Percentiles rank a stretch among this genome's conserved stretches.
Evolutionary conservation across 2,888 invertebrate genomes (phyloP).

Genomic region (Creontiades dilutus): DNA sequence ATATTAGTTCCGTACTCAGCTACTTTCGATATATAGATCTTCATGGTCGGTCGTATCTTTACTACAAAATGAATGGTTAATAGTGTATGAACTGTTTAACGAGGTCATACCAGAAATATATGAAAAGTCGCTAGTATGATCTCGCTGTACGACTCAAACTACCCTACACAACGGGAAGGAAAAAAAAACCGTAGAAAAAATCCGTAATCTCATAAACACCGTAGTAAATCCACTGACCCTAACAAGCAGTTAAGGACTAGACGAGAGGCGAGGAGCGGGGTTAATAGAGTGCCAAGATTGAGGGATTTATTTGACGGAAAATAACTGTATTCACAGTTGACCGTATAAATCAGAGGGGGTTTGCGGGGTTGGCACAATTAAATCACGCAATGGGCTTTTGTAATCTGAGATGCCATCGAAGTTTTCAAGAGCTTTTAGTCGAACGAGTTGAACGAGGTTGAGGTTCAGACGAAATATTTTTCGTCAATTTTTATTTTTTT

Average conservation of each 20-base stretch:
- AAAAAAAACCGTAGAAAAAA: neutral
- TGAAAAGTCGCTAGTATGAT: no score
- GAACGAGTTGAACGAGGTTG: neutral
- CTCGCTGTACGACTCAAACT: no score
- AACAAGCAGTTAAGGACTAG: neutral
- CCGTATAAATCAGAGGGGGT: slow-evolving; percentile 52
- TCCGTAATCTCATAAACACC: neutral
- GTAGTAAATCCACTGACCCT: neutral
- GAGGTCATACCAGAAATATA: no score
- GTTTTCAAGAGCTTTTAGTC: slow-evolving; percentile 23
- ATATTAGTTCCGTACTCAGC: no score
- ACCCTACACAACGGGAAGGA: no score
- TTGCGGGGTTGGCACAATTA: slow-evolving; percentile 37
- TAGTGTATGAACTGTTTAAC: no score
- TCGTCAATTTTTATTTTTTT: no score
- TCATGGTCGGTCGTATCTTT: no score
- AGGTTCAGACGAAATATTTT: neutral
- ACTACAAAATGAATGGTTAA: no score
- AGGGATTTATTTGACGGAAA: slow-evolving; percentile 64
- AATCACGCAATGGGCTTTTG: slow-evolving; percentile 55
- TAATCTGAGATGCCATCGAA: slow-evolving; percentile 16
- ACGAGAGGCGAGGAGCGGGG: neutral
- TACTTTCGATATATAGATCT: no score
- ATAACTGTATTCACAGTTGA: slow-evolving; percentile 63
- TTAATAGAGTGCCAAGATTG: slow-evolving; percentile 58